Percentiles rank a stretch among this genome's conserved stretches.
phyloP scores from a whole-genome alignment of 2,797 vertebrate species.

The Myripristis murdjan region DNA sequence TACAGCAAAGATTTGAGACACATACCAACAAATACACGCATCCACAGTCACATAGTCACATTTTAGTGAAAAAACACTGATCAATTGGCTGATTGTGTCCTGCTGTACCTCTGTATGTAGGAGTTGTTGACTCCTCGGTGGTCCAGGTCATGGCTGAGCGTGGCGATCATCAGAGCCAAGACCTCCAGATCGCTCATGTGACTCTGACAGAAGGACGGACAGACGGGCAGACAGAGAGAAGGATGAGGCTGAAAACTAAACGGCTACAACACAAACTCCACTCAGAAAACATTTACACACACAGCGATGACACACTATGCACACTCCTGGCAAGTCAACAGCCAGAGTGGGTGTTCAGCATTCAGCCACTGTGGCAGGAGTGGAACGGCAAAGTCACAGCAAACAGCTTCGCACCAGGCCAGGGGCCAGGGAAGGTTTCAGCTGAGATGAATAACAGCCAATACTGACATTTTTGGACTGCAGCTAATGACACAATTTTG shows the following conservation, averaged over 20 bases:
- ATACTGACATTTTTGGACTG: too few relatives aligned
- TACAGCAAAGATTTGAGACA: background rate
- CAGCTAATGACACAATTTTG: too few relatives aligned
- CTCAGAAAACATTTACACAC: too few relatives aligned
- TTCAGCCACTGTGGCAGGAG: background rate
- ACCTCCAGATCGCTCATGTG: constrained; percentile 92
- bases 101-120: constrained; percentile 92
- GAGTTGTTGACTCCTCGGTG: constrained; percentile 99
- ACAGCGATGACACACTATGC: constrained; percentile 17
- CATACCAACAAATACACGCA: constrained; percentile 4
- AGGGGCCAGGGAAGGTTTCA: too few relatives aligned
- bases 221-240: background rate
- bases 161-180: constrained; percentile 94
- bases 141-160: constrained; percentile 96
- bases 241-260: too few relatives aligned
- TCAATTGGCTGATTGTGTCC: constrained; percentile 5
- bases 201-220: constrained; percentile 78
- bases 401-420: background rate
- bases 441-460: too few relatives aligned
- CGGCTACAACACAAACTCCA: too few relatives aligned
- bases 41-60: constrained; percentile 30
- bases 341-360: constrained; percentile 6
- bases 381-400: background rate
- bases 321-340: constrained; percentile 10
- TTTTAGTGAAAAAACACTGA: too few relatives aligned